These are phyloP conservation scores for Syngnathus rostellatus DNA, from an alignment of 2,797 vertebrate species.

Conservation along the genomic window DNA sequence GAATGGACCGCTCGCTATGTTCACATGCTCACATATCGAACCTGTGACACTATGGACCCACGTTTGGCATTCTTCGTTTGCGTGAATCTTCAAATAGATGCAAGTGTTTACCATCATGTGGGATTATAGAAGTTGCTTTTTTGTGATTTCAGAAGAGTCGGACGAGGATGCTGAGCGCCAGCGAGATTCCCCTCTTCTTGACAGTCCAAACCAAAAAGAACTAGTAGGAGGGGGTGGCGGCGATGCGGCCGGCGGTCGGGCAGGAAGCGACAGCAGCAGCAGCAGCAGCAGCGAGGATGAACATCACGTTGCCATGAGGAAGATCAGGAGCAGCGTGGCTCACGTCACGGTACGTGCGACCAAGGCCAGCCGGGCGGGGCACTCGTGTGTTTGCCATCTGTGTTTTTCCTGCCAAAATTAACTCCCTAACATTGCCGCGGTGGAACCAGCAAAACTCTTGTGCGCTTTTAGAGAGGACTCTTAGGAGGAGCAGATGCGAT, in stretches of 20 bases:
- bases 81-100: too few species aligned
- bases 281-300: slow-evolving; percentile 49
- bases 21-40: too few species aligned
- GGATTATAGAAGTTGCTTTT: not conserved
- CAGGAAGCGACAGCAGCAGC: slow-evolving; percentile 21
- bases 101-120: too few species aligned
- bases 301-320: slow-evolving; percentile 36
- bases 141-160: slow-evolving; percentile 17
- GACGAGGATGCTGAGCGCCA: slow-evolving; percentile 17
- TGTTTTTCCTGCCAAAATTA: not conserved
- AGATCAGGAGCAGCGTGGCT: slow-evolving; percentile 69
- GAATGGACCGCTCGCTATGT: too few species aligned
- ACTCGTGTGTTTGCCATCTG: too few species aligned
- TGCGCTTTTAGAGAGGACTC: too few species aligned
- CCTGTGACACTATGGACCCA: too few species aligned
- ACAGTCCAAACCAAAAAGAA: not conserved
- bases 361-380: too few species aligned
- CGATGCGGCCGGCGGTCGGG: not conserved
- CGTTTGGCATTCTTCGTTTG: too few species aligned
- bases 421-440: too few species aligned
- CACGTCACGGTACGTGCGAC: slow-evolving; percentile 59
- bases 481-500: too few species aligned
- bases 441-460: too few species aligned
- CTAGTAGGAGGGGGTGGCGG: not conserved
- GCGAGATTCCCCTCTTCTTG: not conserved